These are phyloP conservation scores for Engraulis encrasicolus DNA, from an alignment of 2,113 vertebrate genomes.

Conservation along the genomic window DNA sequence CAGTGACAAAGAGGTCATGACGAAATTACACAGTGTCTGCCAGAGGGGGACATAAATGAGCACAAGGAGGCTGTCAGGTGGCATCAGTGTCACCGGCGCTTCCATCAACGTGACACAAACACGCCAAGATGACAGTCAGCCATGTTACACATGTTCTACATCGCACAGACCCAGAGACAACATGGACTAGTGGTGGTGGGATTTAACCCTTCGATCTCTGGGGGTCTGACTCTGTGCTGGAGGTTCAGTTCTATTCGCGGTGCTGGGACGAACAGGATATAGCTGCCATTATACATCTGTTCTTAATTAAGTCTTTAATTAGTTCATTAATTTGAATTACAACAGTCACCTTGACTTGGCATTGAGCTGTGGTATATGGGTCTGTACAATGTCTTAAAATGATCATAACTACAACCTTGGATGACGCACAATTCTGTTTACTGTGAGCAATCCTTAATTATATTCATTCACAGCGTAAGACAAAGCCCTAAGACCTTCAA, in stretches of 20 bases:
- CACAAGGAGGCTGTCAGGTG: neutral
- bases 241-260: neutral
- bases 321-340: too few relatives aligned
- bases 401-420: too few relatives aligned
- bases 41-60: neutral
- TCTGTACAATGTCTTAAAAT: too few relatives aligned
- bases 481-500: too few relatives aligned
- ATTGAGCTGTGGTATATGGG: too few relatives aligned
- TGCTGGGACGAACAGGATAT: neutral
- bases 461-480: too few relatives aligned
- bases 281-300: too few relatives aligned
- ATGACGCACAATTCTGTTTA: too few relatives aligned
- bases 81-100: neutral
- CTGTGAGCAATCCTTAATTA: too few relatives aligned
- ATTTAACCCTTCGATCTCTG: neutral
- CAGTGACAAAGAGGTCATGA: conserved; percentile 13
- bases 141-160: conserved; percentile 19
- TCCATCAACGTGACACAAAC: conserved; percentile 20
- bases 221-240: neutral
- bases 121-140: conserved; percentile 28
- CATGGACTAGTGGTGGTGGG: neutral
- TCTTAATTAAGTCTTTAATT: too few relatives aligned
- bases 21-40: neutral
- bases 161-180: neutral
- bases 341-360: too few relatives aligned